Base-by-base conservation (phyloP, 1,140 invertebrate species). In the Melanaphis sacchari region DNA sequence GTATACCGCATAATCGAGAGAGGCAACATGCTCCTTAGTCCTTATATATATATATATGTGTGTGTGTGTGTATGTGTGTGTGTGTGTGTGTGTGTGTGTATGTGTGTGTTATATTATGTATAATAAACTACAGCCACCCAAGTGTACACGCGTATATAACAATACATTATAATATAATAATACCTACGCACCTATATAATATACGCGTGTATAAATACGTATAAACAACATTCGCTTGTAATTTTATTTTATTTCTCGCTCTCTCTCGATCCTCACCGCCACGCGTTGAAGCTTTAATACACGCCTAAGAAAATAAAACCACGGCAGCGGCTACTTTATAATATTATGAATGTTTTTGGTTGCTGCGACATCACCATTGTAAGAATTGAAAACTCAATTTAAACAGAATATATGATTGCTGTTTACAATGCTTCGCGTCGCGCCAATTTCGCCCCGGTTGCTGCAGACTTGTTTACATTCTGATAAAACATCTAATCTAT, bases 351-450 rank as follows among this genome's bases (percentile, higher is more conserved):
- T 21, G 11, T 24, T 40, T 4, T 38, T 41, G 11, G 11, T 22
- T 24, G 36, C 31, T 18, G 15, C 15, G 66, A 2, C 81, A 49
- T 93, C 46, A n/a, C 85, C 46, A n/a, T 40, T 46, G 18, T 31
- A 22, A 84, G 6, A 93, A 54, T 84, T 40, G 91, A 49, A 93
- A 93, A 93, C 46, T 93, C 91, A 38, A 93, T 93, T 93, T 85
- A 15, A 85, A 93, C 81, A 46, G 91, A 93, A 93, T 93, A 85
- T 84, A 93, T 54, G 91, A 84, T 93, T 93, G 91, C 91, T 93
- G 91, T 93, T 93, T 93, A 54, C 81, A 26, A 5, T 84, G 36
- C 46, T 24, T 76, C 46, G 40, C 66, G 84, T 82, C 91, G 6
- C 31, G 36, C 87, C 43, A 66, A 66, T 66, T 66, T 52, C 49